A percentile compares a stretch with the other conserved stretches of the same genome.
Conservation (phyloP, 2,888 invertebrate genomes). For the Pristionchus maxplancki region DNA sequence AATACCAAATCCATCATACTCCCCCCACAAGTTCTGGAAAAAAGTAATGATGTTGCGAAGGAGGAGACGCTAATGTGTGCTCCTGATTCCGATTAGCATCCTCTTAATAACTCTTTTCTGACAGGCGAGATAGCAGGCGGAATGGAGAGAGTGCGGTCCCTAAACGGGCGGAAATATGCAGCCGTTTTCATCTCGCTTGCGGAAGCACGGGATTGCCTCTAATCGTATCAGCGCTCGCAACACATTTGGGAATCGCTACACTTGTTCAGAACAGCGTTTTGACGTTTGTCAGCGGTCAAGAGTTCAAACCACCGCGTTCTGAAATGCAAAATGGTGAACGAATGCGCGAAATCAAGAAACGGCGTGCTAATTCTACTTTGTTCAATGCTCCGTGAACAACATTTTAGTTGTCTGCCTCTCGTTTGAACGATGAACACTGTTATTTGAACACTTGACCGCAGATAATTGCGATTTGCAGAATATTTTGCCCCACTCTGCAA, state of each 20-base stretch:
- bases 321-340: no score
- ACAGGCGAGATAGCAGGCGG: background rate
- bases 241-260: background rate
- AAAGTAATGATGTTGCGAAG: conserved; percentile 8
- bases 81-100: background rate
- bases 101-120: background rate
- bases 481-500: background rate
- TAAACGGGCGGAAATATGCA: background rate
- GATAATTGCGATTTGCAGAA: background rate
- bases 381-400: no score
- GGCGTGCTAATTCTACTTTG: no score
- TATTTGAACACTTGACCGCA: background rate
- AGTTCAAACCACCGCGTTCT: background rate
- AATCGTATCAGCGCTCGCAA: conserved; percentile 1
- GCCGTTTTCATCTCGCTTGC: background rate
- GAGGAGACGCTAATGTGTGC: background rate
- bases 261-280: background rate
- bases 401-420: background rate
- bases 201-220: background rate
- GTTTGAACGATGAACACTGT: background rate
- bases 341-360: no score
- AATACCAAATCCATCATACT: background rate
- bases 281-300: background rate
- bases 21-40: background rate
- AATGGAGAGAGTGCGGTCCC: background rate